Conservation (phyloP, 2,888 invertebrate species). For the Hymenopus coronatus region DNA sequence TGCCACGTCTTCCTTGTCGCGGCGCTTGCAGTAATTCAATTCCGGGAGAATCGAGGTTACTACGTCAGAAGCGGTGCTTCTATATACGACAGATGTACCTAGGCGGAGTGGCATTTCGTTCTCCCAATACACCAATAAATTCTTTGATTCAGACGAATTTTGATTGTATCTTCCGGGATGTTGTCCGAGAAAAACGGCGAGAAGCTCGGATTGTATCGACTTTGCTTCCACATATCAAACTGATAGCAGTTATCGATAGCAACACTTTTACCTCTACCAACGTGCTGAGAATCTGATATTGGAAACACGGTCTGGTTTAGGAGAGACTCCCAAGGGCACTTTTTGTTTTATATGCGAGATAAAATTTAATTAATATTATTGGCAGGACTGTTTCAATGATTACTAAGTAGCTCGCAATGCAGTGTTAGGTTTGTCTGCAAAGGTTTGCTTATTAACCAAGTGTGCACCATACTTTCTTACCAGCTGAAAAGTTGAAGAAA, state of each 20-base stretch:
- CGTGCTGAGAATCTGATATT: neutral
- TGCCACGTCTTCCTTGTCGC: neutral
- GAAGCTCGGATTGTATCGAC: neutral
- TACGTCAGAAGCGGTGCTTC: neutral
- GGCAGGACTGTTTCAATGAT: too few relatives aligned
- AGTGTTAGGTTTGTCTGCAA: too few relatives aligned
- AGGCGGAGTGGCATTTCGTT: neutral
- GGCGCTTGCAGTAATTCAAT: neutral
- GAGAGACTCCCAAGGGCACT: too few relatives aligned
- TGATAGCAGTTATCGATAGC: neutral
- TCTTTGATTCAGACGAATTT: conserved; percentile 6
- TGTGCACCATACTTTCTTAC: too few relatives aligned
- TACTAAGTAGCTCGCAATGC: too few relatives aligned
- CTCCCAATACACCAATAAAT: neutral
- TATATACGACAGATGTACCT: neutral
- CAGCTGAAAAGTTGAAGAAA: too few relatives aligned
- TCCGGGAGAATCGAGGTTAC: neutral
- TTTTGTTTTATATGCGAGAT: too few relatives aligned
- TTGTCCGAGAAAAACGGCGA: neutral
- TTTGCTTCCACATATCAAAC: neutral
- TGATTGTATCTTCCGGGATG: neutral
- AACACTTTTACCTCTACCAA: neutral
- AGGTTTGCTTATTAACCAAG: too few relatives aligned
- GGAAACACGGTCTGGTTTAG: neutral
- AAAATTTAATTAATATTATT: too few relatives aligned